phyloP scores from a whole-genome alignment of 2,113 vertebrate species.

The Psammodynastes pulverulentus region DNA sequence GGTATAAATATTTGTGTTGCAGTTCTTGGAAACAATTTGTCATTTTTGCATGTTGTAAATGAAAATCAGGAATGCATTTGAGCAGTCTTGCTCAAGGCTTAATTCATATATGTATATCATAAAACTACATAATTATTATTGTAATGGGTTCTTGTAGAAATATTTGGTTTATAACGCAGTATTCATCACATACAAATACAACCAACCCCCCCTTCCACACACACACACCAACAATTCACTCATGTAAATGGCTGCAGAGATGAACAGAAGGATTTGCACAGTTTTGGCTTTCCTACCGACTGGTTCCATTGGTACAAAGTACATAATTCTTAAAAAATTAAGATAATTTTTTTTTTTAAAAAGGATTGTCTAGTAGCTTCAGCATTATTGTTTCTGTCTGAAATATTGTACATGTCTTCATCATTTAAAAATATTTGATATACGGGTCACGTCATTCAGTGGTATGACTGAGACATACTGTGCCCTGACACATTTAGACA shows the following conservation, averaged over 20 bases:
- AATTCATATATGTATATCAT: constrained; percentile 35
- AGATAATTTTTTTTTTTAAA: neutral
- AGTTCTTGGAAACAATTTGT: constrained; percentile 4
- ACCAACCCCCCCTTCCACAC: neutral
- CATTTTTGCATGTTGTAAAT: neutral
- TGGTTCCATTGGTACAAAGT: constrained; percentile 36
- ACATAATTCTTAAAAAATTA: neutral
- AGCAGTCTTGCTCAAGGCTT: constrained; percentile 35
- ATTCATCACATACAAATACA: constrained; percentile 36
- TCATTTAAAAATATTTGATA: neutral
- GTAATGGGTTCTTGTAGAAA: constrained; percentile 47
- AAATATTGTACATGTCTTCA: neutral
- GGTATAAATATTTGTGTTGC: neutral
- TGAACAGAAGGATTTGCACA: constrained; percentile 32
- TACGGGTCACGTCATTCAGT: neutral
- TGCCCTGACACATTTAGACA: neutral
- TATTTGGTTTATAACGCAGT: constrained; percentile 38
- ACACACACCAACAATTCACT: constrained; percentile 20
- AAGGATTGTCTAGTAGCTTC: neutral
- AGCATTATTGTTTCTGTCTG: neutral
- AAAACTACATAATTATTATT: constrained; percentile 60
- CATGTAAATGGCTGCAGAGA: constrained; percentile 34
- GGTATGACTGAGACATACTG: neutral
- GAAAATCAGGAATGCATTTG: constrained; percentile 34
- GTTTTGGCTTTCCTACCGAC: constrained; percentile 26